Percentiles rank a stretch among this genome's conserved stretches.
Evolutionary conservation across 23 tunicate species (phyloP).

Genomic region (Pegea sp.): DNA sequence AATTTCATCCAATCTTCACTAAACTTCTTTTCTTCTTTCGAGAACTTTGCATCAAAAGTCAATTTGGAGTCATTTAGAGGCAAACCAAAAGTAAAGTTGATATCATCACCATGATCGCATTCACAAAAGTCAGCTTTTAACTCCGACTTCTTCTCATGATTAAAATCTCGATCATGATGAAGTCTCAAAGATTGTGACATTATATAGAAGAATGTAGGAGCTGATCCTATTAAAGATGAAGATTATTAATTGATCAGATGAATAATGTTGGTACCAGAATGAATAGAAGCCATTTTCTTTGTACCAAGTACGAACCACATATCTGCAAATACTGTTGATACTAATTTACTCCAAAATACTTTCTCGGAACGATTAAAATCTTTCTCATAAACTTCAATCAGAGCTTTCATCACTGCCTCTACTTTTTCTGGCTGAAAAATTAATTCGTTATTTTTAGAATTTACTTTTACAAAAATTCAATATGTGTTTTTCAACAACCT

Average conservation of each 20-base stretch:
- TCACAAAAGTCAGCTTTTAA: slow-evolving; percentile 8
- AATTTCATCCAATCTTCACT: slow-evolving; percentile 25
- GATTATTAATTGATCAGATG: not conserved
- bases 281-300: not conserved
- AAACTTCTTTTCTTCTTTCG: slow-evolving; percentile 18
- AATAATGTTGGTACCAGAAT: not conserved
- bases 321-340: not conserved
- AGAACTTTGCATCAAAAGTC: slow-evolving; percentile 12
- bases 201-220: slow-evolving; percentile 7
- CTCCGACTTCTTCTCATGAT: not conserved
- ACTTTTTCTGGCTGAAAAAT: not conserved
- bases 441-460: not conserved
- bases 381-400: not conserved
- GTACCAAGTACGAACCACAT: not conserved
- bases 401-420: not conserved
- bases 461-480: not conserved
- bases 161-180: slow-evolving; percentile 2
- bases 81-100: slow-evolving; percentile 18
- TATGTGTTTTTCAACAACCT: too few relatives aligned
- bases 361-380: not conserved
- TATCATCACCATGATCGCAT: slow-evolving; percentile 30
- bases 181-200: slow-evolving; percentile 3
- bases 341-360: not conserved
- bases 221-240: not conserved
- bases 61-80: slow-evolving; percentile 5